A percentile compares a stretch with the other conserved stretches of the same genome.
phyloP scores from a whole-genome alignment of 2,888 invertebrate genomes.

The Liopterus haemorrhoidalis region DNA sequence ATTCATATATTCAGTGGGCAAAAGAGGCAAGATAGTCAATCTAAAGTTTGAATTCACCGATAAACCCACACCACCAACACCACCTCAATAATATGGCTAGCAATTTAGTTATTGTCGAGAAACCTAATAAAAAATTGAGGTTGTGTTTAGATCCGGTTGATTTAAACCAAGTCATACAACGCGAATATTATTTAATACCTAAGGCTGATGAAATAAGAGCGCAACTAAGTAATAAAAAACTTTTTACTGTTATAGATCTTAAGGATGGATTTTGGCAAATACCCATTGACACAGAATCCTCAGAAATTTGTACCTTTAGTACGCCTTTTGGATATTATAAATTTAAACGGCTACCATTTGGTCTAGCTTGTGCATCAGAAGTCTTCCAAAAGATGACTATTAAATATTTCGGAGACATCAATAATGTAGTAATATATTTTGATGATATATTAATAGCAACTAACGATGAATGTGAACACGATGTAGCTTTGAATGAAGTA shows the following conservation, averaged over 20 bases:
- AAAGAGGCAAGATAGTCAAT: too few species aligned
- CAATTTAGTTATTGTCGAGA: constrained; percentile 15
- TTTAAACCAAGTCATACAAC: constrained; percentile 23
- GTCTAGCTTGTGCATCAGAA: constrained; percentile 29
- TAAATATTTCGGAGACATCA: constrained; percentile 26
- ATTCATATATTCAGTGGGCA: too few species aligned
- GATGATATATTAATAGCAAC: constrained; percentile 27
- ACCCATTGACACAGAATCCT: constrained; percentile 15
- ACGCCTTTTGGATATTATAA: constrained; percentile 21
- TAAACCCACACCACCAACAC: too few species aligned
- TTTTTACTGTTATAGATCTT: constrained; percentile 24
- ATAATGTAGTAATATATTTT: constrained; percentile 24
- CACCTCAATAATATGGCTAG: too few species aligned
- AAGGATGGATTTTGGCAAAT: constrained; percentile 27
- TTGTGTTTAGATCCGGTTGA: constrained; percentile 25
- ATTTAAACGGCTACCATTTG: constrained; percentile 23
- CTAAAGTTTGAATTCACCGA: too few species aligned
- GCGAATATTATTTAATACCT: constrained; percentile 10
- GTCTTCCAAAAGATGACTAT: constrained; percentile 27
- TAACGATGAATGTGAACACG: constrained; percentile 22
- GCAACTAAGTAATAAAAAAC: constrained; percentile 21
- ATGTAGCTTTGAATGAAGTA: constrained; percentile 23
- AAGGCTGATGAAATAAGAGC: constrained; percentile 19
- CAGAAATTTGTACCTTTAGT: constrained; percentile 13
- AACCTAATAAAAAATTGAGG: constrained; percentile 16